phyloP scores from a whole-genome alignment of 2,888 invertebrate species.

The Andricus curvator region DNA sequence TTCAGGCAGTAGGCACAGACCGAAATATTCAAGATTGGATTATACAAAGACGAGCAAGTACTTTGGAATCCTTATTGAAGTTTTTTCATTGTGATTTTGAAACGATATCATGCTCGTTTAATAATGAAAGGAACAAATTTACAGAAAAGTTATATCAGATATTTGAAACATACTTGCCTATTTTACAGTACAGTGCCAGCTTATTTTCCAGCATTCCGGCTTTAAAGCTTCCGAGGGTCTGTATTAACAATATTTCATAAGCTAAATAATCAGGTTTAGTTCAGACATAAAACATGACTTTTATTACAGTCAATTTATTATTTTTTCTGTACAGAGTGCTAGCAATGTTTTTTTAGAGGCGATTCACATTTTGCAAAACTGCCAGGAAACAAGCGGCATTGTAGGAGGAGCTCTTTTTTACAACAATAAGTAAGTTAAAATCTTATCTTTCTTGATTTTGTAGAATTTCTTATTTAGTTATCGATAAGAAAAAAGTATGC shows the following conservation, averaged over 20 bases:
- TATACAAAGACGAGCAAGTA: conserved; percentile 87
- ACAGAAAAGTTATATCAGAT: conserved; percentile 90
- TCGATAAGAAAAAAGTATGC: too few relatives aligned
- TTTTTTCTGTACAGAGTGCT: conserved; percentile 83
- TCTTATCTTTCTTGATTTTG: conserved; percentile 28
- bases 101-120: conserved; percentile 82
- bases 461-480: not conserved
- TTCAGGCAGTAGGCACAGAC: conserved; percentile 91
- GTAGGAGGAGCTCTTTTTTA: conserved; percentile 92
- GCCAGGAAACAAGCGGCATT: conserved; percentile 88
- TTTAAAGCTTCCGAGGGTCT: conserved; percentile 89
- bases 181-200: conserved; percentile 90
- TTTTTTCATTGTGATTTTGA: conserved; percentile 93
- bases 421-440: conserved; percentile 88
- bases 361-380: conserved; percentile 91
- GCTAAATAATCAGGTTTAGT: not conserved
- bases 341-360: conserved; percentile 93
- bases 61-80: conserved; percentile 87
- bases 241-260: conserved; percentile 33
- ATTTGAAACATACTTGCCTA: conserved; percentile 93
- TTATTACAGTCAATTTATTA: not conserved
- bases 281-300: not conserved
- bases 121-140: conserved; percentile 81
- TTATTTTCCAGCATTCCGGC: conserved; percentile 91
- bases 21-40: conserved; percentile 91